Percentiles rank a stretch among this genome's conserved stretches.
Evolutionary conservation across 2,113 vertebrate species (phyloP).

Genomic region (Lota lota): DNA sequence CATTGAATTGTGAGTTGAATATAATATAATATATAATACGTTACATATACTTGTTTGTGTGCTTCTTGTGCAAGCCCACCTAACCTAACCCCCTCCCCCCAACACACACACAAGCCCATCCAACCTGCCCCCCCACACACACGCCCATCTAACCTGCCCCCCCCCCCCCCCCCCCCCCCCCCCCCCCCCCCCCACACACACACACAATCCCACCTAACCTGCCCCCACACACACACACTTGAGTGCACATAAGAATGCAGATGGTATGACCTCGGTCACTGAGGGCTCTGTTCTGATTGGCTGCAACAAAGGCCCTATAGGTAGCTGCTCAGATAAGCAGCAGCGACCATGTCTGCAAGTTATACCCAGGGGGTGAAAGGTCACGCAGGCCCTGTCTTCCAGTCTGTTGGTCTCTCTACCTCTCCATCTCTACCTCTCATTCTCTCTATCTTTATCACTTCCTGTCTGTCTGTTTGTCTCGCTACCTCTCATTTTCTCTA

Average conservation of each 20-base stretch:
- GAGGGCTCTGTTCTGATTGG: conserved; percentile 14
- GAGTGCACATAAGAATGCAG: conserved; percentile 72
- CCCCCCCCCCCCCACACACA: conserved; percentile 33
- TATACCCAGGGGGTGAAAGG: conserved; percentile 50
- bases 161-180: conserved; percentile 29
- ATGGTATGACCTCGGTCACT: conserved; percentile 60
- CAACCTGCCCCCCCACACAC: neutral
- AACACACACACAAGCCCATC: neutral
- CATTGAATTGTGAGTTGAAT: too few species aligned
- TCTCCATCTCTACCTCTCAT: too few species aligned
- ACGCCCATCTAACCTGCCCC: neutral
- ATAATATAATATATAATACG: too few species aligned
- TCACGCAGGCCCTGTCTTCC: conserved; percentile 55
- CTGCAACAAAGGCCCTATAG: conserved; percentile 41
- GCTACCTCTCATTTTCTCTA: too few species aligned
- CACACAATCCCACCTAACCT: conserved; percentile 61
- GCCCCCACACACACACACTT: conserved; percentile 49
- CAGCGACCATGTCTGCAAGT: conserved; percentile 28
- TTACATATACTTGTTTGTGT: neutral
- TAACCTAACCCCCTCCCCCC: neutral
- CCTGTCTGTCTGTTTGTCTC: too few species aligned
- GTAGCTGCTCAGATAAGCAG: conserved; percentile 60
- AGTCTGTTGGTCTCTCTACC: too few species aligned
- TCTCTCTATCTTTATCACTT: too few species aligned
- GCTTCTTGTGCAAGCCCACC: neutral